phyloP scores from a whole-genome alignment of 2,888 invertebrate genomes.

The Temnothorax rugatulus region DNA sequence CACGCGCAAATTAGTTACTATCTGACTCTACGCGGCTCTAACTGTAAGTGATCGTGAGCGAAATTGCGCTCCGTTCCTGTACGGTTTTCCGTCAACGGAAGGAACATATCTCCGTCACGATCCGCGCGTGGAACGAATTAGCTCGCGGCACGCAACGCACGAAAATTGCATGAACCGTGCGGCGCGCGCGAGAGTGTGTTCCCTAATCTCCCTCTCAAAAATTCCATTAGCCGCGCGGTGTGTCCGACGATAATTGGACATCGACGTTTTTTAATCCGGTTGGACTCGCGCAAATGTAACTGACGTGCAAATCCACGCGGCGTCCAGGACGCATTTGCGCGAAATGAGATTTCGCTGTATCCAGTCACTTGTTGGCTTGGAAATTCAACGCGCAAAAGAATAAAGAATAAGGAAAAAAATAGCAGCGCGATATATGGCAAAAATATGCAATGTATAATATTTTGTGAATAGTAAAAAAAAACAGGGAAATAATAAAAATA shows the following conservation, averaged over 20 bases:
- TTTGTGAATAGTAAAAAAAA: neutral
- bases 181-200: constrained; percentile 62
- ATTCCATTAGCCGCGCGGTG: constrained; percentile 83
- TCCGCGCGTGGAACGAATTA: constrained; percentile 60
- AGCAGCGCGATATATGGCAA: neutral
- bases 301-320: constrained; percentile 75
- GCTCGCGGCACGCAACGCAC: constrained; percentile 56
- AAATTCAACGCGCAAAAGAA: neutral
- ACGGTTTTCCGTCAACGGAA: constrained; percentile 29
- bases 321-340: constrained; percentile 54
- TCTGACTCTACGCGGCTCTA: constrained; percentile 5
- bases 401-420: constrained; percentile 1
- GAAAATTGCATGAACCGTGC: constrained; percentile 72
- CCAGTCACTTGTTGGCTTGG: constrained; percentile 11
- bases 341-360: constrained; percentile 75
- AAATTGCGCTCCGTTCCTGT: constrained; percentile 49
- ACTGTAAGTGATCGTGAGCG: constrained; percentile 38
- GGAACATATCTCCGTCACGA: constrained; percentile 62
- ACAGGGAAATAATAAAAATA: neutral
- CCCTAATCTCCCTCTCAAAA: constrained; percentile 84
- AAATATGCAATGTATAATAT: neutral
- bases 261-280: constrained; percentile 81
- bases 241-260: constrained; percentile 80
- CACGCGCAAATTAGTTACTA: constrained; percentile 40
- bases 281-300: constrained; percentile 51